Base-by-base conservation (phyloP, 1,140 invertebrate genomes). In the Pseudobourletiella spinata region DNA sequence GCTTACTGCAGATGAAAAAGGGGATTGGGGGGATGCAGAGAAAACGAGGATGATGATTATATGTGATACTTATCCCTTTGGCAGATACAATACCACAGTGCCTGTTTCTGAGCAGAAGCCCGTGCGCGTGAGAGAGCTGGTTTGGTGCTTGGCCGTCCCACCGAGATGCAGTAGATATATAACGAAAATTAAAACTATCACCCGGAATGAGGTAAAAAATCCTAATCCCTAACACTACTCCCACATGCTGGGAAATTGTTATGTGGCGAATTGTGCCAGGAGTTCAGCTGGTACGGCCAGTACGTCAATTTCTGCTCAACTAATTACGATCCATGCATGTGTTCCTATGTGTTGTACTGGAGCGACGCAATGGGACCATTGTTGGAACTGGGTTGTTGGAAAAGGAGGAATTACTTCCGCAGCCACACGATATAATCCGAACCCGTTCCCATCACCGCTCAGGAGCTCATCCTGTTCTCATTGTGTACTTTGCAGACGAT, bases 81-180 rank as follows among this genome's bases (percentile, higher is more conserved):
- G 22, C 72, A 90, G 88, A 55, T 89, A 86, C 71, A 82, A 81
- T 35, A 79, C 81, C 42, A 85, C 83, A 22, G 84, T 89, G 8
- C 80, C 79, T 66, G 82, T 89, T 32, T 83, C 87, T 1, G 87
- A 88, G 73, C 76, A 85, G 70, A 84, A 88, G 73, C 86, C 89
- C 1, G 89, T 87, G 68, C 86, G 90, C 76, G 82, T 86, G 39
- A 81, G 87, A 48, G 85, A 85, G 59, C 86, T 85, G 66, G 82
- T 81, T 0, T 92, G 86, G 84, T 94, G 91, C 76, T 78, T 90
- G 6, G 87, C 82, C 70, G 79, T 92, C 32, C 90, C 89, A 29
- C 87, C 88, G 15, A 79, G 85, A 72, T 95, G 91, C 75, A 88
- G 88, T 35, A 88, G 85, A 72, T 93, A 91, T 73, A 86, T 82